Evolutionary conservation across 2,888 invertebrate genomes (phyloP).

Genomic region (Cheilosia variabilis): DNA sequence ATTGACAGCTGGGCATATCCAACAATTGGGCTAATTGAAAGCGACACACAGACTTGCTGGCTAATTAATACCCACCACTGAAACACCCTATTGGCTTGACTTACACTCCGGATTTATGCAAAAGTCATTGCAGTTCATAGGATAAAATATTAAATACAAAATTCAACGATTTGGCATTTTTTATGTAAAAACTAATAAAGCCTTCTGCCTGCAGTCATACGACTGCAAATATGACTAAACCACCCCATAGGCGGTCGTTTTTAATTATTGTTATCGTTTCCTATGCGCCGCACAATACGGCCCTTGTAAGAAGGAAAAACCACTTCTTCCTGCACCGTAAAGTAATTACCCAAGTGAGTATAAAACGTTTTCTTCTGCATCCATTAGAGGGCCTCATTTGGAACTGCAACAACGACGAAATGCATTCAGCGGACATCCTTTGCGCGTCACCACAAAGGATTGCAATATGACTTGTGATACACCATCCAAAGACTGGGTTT

Average conservation of each 20-base stretch:
- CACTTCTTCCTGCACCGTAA: constrained; percentile 54
- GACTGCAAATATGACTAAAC: constrained; percentile 5
- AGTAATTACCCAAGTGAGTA: constrained; percentile 56
- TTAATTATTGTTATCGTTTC: constrained; percentile 48
- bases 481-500: background rate
- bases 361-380: constrained; percentile 59
- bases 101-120: background rate
- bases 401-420: constrained; percentile 10
- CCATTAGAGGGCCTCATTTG: constrained; percentile 27
- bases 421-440: constrained; percentile 43
- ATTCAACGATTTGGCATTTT: background rate
- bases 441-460: constrained; percentile 18
- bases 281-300: constrained; percentile 13
- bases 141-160: background rate
- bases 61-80: constrained; percentile 6
- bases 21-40: constrained; percentile 38
- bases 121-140: constrained; percentile 9
- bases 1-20: constrained; percentile 16
- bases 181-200: background rate
- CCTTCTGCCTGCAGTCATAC: background rate
- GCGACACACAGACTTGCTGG: constrained; percentile 17
- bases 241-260: constrained; percentile 29
- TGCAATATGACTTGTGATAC: constrained; percentile 35
- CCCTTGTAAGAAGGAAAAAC: constrained; percentile 1
- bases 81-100: background rate